Conservation (phyloP, 1,140 invertebrate genomes). For the Platyscapa corneri region DNA sequence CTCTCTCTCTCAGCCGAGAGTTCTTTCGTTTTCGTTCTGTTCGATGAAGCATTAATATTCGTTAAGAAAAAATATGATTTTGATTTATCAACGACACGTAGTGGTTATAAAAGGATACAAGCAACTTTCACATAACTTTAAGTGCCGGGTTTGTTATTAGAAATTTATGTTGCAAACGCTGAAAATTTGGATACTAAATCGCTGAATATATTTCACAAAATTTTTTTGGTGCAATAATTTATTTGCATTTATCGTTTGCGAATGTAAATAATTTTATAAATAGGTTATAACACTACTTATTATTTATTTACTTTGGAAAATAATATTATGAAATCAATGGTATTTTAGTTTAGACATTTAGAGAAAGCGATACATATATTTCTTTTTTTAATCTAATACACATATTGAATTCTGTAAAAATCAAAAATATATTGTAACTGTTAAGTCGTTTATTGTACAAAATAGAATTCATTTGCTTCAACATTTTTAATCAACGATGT, state of each 20-base stretch:
- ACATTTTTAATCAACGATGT: background rate
- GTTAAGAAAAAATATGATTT: background rate
- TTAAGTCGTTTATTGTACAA: background rate
- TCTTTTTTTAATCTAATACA: background rate
- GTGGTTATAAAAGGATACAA: background rate
- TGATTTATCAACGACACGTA: slow-evolving; percentile 1
- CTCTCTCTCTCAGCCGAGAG: background rate
- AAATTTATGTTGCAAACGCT: background rate
- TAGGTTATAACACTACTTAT: background rate
- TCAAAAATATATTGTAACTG: no score
- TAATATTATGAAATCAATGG: background rate
- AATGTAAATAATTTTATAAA: background rate
- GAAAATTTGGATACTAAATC: background rate
- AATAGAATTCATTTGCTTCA: background rate
- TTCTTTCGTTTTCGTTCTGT: background rate
- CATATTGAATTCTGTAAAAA: background rate
- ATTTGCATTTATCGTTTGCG: background rate
- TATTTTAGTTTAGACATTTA: background rate
- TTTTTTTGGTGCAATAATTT: background rate
- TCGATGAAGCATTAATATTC: background rate
- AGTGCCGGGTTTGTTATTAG: background rate
- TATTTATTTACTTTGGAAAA: background rate
- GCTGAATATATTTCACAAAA: background rate
- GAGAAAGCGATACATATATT: background rate
- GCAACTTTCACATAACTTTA: background rate